Percentiles rank a stretch among this genome's conserved stretches.
Conservation (phyloP, 2,888 invertebrate species). For the Macaria liturata region DNA sequence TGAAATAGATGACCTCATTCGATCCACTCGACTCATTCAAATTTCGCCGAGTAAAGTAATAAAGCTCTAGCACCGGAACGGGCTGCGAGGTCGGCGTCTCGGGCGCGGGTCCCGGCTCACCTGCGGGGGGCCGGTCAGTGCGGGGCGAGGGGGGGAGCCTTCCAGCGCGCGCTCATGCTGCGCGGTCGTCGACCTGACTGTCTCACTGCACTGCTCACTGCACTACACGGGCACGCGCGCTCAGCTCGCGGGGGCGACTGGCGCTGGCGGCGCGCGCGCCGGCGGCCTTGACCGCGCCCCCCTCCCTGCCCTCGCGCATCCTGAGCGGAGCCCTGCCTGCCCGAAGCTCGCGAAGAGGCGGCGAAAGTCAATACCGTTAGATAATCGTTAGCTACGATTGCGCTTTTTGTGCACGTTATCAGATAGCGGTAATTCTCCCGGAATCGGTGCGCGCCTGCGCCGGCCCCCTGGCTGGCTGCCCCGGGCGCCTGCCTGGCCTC, state of each 20-base stretch:
- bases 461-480: no score
- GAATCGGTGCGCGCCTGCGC: constrained; percentile 6
- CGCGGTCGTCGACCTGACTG: constrained; percentile 71
- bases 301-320: constrained; percentile 15
- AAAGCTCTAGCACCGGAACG: constrained; percentile 21
- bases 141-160: constrained; percentile 41
- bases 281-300: constrained; percentile 9
- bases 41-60: constrained; percentile 25
- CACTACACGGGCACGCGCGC: constrained; percentile 31
- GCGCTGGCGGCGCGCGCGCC: constrained; percentile 11
- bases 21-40: constrained; percentile 24
- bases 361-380: constrained; percentile 25
- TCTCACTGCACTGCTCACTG: constrained; percentile 57
- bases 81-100: constrained; percentile 2
- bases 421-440: constrained; percentile 19
- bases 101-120: constrained; percentile 2
- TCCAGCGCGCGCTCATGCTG: constrained; percentile 65
- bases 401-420: constrained; percentile 22
- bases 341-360: constrained; percentile 6
- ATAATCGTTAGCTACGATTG: constrained; percentile 18
- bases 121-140: background rate
- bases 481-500: no score
- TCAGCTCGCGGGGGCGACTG: constrained; percentile 31
- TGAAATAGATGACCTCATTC: constrained; percentile 33
- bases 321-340: constrained; percentile 10